Conservation (phyloP, 2,888 invertebrate genomes). For the Linnaemya tessellans region DNA sequence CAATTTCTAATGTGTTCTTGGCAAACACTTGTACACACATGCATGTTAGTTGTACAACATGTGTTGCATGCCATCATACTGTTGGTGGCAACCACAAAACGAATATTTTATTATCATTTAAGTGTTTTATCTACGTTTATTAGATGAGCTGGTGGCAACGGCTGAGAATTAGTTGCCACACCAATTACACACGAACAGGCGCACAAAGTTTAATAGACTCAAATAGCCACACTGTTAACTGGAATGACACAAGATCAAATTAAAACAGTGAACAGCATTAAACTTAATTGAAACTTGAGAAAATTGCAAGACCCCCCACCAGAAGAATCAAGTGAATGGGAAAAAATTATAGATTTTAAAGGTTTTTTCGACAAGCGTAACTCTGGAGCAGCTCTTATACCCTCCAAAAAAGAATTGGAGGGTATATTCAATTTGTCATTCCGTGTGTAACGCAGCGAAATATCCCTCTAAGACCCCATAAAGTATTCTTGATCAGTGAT, state of each 20-base stretch:
- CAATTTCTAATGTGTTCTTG: not conserved
- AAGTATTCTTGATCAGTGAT: too few relatives aligned
- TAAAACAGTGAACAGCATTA: conserved; percentile 13
- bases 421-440: too few relatives aligned
- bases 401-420: too few relatives aligned
- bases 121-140: conserved; percentile 53
- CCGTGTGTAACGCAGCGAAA: too few relatives aligned
- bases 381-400: too few relatives aligned
- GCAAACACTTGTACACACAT: not conserved
- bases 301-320: conserved; percentile 5
- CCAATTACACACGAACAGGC: not conserved
- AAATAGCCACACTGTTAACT: not conserved
- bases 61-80: not conserved
- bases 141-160: conserved; percentile 46
- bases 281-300: conserved; percentile 42
- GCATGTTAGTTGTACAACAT: not conserved
- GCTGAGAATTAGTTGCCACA: conserved; percentile 30
- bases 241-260: conserved; percentile 9
- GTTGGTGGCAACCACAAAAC: conserved; percentile 41
- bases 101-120: conserved; percentile 53
- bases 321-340: not conserved
- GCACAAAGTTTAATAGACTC: not conserved
- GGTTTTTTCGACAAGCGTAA: too few relatives aligned
- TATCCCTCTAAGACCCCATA: too few relatives aligned
- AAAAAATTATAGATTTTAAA: too few relatives aligned